A percentile compares a stretch with the other conserved stretches of the same genome.
These are phyloP conservation scores for Limnephilus lunatus DNA, from an alignment of 2,888 invertebrate genomes.

Conservation along the genomic window DNA sequence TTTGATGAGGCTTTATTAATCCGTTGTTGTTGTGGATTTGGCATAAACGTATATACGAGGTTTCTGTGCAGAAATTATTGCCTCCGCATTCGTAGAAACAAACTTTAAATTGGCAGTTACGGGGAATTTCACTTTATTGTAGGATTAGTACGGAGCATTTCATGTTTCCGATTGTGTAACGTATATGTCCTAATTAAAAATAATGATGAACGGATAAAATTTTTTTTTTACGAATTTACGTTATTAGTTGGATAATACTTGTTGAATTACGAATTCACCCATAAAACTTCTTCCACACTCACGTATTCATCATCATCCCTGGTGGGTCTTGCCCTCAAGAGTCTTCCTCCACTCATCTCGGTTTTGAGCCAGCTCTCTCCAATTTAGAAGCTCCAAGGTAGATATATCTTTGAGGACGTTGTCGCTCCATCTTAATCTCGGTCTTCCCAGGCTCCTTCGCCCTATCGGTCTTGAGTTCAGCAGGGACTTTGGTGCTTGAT, in stretches of 20 bases:
- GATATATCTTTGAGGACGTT: too few species aligned
- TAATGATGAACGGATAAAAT: background rate
- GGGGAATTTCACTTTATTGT: background rate
- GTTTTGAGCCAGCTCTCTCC: too few species aligned
- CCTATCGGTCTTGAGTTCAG: too few species aligned
- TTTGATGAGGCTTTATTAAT: background rate
- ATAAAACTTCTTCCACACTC: background rate
- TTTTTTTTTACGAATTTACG: background rate
- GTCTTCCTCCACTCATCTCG: too few species aligned
- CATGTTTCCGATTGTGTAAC: background rate
- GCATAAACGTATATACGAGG: background rate
- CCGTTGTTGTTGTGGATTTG: background rate
- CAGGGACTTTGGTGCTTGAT: too few species aligned
- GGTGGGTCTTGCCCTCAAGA: too few species aligned
- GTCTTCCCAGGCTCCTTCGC: too few species aligned
- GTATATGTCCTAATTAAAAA: background rate
- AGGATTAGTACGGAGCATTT: background rate
- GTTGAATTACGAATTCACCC: background rate
- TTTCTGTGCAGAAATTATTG: background rate
- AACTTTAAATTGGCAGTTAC: background rate
- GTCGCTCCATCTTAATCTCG: too few species aligned
- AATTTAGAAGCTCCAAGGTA: too few species aligned
- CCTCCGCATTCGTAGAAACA: background rate
- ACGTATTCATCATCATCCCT: too few species aligned
- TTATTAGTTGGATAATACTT: background rate